Evolutionary conservation across 1,140 invertebrate genomes (phyloP), one percentile per base, ranked within the genome.

Genomic region (Holotrichia oblita): DNA sequence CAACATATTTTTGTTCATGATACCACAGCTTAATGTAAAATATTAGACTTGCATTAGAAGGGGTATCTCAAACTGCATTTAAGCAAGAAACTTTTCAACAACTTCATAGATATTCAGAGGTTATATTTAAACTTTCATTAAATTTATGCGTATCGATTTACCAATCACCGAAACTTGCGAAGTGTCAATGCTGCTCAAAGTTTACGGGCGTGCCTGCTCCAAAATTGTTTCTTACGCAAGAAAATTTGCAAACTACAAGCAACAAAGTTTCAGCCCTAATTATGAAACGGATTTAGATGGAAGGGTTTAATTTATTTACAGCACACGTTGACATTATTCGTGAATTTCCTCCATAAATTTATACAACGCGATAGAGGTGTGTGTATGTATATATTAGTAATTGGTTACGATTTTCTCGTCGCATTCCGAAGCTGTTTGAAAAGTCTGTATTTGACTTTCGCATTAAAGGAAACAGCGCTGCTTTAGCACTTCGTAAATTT

Each of bases 221-320:
- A 10, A 69, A 34, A 27, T 14, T 6, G 61, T 34, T 24, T 69
- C 61, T 69, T 69, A 34, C 61, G n/a, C n/a, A 61, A 61, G 14
- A 61, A 61, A 61, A 61, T 61, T 61, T 20, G 22, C 61, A 34
- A 69, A 34, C 27, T 69, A 24, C 61, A 27, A 69, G 61, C 61
- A 69, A 69, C 61, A 69, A 69, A 69, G 61, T 69, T 69, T 69
- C 22, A 22, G 61, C 22, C 8, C 61, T 69, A 69, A 69, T 69
- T 69, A 69, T 69, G 61, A 34, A 69, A 34, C 61, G 61, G 61
- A 69, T 69, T 69, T 69, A 34, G 61, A 69, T 69, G 61, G 61
- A 69, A 69, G 61, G 61, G 61, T 69, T 69, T 69, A 69, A 69
- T 69, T 69, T 69, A 69, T 69, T 69, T 69, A 69, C 61, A 69